Evolutionary conservation across 2,797 vertebrate species (phyloP), one percentile per base, ranked within the genome.

Genomic region (Chaunax sp.): DNA sequence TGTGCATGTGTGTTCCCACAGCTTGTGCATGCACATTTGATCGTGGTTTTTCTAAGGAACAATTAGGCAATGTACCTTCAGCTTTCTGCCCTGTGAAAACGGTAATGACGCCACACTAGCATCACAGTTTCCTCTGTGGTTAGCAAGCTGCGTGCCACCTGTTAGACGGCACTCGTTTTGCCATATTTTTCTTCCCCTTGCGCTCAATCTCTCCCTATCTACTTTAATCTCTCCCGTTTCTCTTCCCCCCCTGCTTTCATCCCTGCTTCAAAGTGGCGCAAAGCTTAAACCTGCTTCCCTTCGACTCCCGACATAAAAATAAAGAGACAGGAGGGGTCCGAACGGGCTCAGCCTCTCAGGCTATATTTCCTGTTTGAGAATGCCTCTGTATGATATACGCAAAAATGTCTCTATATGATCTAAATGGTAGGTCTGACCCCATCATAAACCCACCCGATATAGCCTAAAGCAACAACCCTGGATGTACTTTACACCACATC

Each of bases 81-180:
- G 69, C 80, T 59, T 69, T 66, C 58, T 49, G 69, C 62, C 62
- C 37, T 41, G 66, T 54, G 78, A 87, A 87, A 85, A 55, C 20
- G 16, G 63, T 59, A 81, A 66, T 87, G 87, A 90, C 65, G 20
- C 81, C 83, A 87, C 37, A 18, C 58, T 56, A 74, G 83, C 83
- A 78, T 87, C 90, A 74, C 80, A 41, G 59, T 87, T 92, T 93
- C 90, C 88, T 88, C 86, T 87, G 82, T 56, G 88, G 89, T 89
- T 81, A 80, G 66, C 50, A 85, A 88, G 84, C 87, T 88, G 89
- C 33, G 33, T 64, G 83, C 87, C 87, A 91, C 89, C 86, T 91
- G 89, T 77, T 73, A 87, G 67, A 75, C 79, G 52, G 59, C 12
- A 1, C 57, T 79, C 52, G 59, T 52, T 80, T 73, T 0, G 35